phyloP scores from a whole-genome alignment of 1,140 invertebrate genomes.

The Drosophila nebulosa region DNA sequence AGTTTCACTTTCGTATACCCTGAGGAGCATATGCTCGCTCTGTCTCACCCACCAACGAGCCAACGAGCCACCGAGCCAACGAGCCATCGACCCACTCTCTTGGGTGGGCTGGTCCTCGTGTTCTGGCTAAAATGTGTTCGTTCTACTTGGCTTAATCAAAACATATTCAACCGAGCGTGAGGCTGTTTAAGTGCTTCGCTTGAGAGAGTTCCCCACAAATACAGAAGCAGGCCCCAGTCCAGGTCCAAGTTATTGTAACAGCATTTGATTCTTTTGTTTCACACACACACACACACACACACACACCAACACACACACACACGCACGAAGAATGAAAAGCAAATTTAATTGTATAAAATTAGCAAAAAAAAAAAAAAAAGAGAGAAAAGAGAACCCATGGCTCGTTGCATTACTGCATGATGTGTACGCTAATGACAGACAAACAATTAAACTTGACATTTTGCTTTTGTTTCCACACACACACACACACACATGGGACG shows the following conservation, averaged over 20 bases:
- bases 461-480: slow-evolving; percentile 47
- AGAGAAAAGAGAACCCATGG: not conserved
- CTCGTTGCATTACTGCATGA: slow-evolving; percentile 17
- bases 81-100: slow-evolving; percentile 4
- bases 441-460: slow-evolving; percentile 77
- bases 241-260: slow-evolving; percentile 70
- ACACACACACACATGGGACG: not conserved
- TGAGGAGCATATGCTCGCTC: not conserved
- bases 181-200: slow-evolving; percentile 76
- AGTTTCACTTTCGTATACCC: slow-evolving; percentile 38
- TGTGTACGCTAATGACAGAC: slow-evolving; percentile 66
- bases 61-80: not conserved
- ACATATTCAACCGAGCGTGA: slow-evolving; percentile 75
- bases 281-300: slow-evolving; percentile 17
- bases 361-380: slow-evolving; percentile 35
- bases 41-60: not conserved
- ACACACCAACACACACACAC: slow-evolving; percentile 8
- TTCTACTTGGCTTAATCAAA: slow-evolving; percentile 78
- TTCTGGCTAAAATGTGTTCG: slow-evolving; percentile 68
- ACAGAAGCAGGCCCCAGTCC: slow-evolving; percentile 32
- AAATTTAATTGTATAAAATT: slow-evolving; percentile 75
- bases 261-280: slow-evolving; percentile 74
- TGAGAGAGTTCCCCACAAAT: slow-evolving; percentile 73
- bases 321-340: slow-evolving; percentile 47
- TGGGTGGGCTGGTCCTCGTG: slow-evolving; percentile 16